A percentile compares a stretch with the other conserved stretches of the same genome.
phyloP scores from a whole-genome alignment of 2,888 invertebrate species.

The Saturnia japonica region DNA sequence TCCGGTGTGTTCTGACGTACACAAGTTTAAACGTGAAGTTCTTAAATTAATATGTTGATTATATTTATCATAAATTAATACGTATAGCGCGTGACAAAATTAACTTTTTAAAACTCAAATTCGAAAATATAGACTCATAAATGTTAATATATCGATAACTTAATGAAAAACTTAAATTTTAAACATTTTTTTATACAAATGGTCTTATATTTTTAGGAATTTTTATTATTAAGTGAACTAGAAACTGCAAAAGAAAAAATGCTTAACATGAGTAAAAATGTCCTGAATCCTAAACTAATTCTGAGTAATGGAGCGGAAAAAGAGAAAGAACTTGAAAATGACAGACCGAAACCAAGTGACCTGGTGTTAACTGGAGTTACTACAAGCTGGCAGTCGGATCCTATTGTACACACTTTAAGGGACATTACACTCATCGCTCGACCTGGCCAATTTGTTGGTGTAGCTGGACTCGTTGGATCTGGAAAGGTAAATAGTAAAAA shows the following conservation, averaged over 20 bases:
- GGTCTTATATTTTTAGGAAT: constrained; percentile 52
- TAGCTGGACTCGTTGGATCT: constrained; percentile 89
- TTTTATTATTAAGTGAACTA: constrained; percentile 69
- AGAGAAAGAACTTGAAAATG: constrained; percentile 46
- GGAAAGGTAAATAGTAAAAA: constrained; percentile 87
- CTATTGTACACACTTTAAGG: constrained; percentile 80
- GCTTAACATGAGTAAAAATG: constrained; percentile 30
- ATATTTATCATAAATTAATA: constrained; percentile 1
- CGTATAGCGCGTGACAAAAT: neutral
- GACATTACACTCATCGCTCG: constrained; percentile 74
- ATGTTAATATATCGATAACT: too few species aligned
- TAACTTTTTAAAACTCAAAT: too few species aligned
- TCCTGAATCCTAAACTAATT: constrained; percentile 38
- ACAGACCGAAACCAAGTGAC: constrained; percentile 49
- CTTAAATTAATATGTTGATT: neutral
- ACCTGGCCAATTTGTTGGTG: constrained; percentile 83
- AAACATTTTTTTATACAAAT: too few species aligned
- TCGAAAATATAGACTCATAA: too few species aligned
- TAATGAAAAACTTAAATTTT: too few species aligned
- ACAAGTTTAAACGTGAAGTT: neutral
- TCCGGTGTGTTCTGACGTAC: too few species aligned
- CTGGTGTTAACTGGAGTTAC: constrained; percentile 67
- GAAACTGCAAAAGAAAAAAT: constrained; percentile 48
- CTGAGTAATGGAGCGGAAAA: constrained; percentile 53
- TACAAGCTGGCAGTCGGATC: constrained; percentile 67